Base-by-base conservation (phyloP, 2,113 vertebrate species). In the Bungarus multicinctus region DNA sequence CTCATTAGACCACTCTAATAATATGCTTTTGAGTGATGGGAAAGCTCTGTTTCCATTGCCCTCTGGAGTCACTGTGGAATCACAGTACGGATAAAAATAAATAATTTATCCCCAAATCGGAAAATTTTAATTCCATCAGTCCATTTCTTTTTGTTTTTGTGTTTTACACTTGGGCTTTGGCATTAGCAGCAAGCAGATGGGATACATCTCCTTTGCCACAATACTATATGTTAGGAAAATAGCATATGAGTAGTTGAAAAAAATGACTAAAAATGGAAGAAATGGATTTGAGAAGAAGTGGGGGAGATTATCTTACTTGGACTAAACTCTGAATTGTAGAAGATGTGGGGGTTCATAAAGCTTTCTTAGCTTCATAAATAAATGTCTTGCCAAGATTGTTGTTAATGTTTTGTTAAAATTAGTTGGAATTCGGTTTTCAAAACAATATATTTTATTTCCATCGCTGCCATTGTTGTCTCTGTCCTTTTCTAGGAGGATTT, bases 401-500 rank as follows among this genome's bases (percentile, higher is more conserved):
- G 14, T 18, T 34, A 20, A 14, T 14, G 34, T 6, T 9, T 74
- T 92, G 18, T 5, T 55, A 52, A 50, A 60, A 43, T 9, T 39
- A 86, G n/a, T 23, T 9, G 18, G 64, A 69, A 6, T 16, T 93
- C 20, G 2, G 18, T 43, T 43, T 25, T 58, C 30, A 22, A 47
- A 14, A 12, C 4, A 81, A 2, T 6, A 6, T 47, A 47, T 5
- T 58, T 90, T 14, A 52, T 6, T 81, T 86, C 18, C 10, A 39
- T 11, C 2, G 18, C 47, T 2, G 6, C 54, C 93, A 5, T 45
- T 0, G 3, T 1, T 85, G 22, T 91, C n/a, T 34, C 4, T 11
- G 89, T 58, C 94, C 92, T 95, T 74, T 94, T 95, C 4, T 95
- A 98, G 98, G 98, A 45, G 98, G 97, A 0, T 97, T 97, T 85